Percentiles rank a stretch among this genome's conserved stretches.
phyloP scores from a whole-genome alignment of 2,888 invertebrate species.

The Imbricaverruca yamaguchii region DNA sequence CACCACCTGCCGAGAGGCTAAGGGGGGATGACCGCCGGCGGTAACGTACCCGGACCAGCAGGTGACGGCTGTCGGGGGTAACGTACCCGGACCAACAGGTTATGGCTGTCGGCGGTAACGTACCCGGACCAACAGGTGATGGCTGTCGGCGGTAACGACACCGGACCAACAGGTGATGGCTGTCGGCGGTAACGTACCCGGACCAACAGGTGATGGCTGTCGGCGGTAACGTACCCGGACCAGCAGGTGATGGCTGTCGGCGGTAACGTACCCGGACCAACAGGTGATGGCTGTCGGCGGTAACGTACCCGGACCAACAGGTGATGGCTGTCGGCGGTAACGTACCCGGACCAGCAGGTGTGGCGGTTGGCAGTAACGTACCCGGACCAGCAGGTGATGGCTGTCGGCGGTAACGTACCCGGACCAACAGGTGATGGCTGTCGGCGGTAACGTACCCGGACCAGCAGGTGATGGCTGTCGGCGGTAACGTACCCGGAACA shows the following conservation, averaged over 20 bases:
- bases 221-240: not conserved
- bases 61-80: no score
- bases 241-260: not conserved
- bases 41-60: no score
- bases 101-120: not conserved
- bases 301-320: slow-evolving; percentile 52
- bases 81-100: no score
- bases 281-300: not conserved
- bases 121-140: not conserved
- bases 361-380: not conserved
- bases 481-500: not conserved
- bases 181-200: no score
- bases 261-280: not conserved
- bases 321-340: slow-evolving; percentile 50
- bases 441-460: not conserved
- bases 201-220: no score
- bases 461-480: not conserved
- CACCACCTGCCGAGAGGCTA: no score
- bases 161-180: no score
- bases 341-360: not conserved
- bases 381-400: not conserved
- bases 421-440: not conserved
- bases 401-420: not conserved
- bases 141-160: no score
- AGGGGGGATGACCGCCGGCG: no score